phyloP scores from a whole-genome alignment of 2,113 vertebrate genomes.

The Phoxinus phoxinus region DNA sequence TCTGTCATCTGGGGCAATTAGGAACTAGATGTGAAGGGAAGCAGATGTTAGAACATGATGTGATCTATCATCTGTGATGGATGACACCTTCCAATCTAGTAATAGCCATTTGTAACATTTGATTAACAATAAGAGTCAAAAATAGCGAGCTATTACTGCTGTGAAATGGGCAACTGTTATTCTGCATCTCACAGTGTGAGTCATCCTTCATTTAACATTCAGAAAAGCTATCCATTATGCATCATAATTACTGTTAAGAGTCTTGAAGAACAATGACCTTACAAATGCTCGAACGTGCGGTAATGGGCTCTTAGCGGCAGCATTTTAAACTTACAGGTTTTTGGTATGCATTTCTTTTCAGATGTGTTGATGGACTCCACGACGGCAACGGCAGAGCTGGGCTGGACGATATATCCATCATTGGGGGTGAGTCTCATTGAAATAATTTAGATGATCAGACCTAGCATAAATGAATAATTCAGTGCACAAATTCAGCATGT shows the following conservation, averaged over 20 bases:
- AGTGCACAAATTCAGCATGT: conserved; percentile 40
- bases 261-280: conserved; percentile 51
- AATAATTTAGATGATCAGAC: conserved; percentile 22
- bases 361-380: conserved; percentile 97
- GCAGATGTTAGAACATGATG: conserved; percentile 47
- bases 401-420: conserved; percentile 90
- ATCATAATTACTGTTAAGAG: conserved; percentile 58
- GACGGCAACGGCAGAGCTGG: conserved; percentile 93
- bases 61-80: conserved; percentile 45
- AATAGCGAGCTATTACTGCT: conserved; percentile 38
- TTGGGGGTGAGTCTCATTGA: conserved; percentile 84
- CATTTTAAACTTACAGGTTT: conserved; percentile 32
- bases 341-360: conserved; percentile 66
- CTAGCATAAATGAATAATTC: conserved; percentile 39
- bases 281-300: conserved; percentile 41
- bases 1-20: conserved; percentile 13
- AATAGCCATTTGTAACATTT: conserved; percentile 48
- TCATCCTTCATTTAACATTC: conserved; percentile 57
- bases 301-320: conserved; percentile 42
- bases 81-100: conserved; percentile 49
- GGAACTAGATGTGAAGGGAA: conserved; percentile 14
- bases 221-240: conserved; percentile 52
- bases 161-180: conserved; percentile 56
- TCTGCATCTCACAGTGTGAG: conserved; percentile 40
- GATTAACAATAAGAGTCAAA: conserved; percentile 52